Evolutionary conservation across 2,888 invertebrate genomes (phyloP), one percentile per base, ranked within the genome.

Genomic region (Punctoribates punctum): DNA sequence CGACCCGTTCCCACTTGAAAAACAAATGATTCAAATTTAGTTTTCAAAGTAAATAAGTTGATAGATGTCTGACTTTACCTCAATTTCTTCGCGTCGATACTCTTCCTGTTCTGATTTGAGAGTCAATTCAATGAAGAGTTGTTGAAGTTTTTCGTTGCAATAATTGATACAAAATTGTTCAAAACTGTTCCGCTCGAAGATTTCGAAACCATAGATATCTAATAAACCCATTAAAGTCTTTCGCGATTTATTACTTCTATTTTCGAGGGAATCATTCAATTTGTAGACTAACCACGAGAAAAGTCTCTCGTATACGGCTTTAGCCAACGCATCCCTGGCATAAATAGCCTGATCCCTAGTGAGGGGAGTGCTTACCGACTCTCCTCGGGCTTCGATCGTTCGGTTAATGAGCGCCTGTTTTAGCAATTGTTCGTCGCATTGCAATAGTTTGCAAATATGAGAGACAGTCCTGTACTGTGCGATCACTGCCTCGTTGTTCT

Each of bases 81-180:
- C 90, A 82, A 95, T 96, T 77, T 94, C 94, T 84, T 96, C 96
- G 74, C 89, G 89, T 51, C 90, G 86, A 82, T 96, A 96, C 83
- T 96, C 95, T 82, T 95, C 94, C 84, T 96, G 95, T 83, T 96
- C 95, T 17, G 92, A 92, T 83, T 92, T 92, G 57, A 96, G 85
- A 0, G 95, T 95, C 82, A 99, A 86, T 85, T 98, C 97, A 82
- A 98, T 98, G 83, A 98, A 98, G 48, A 98, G 86, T 84, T 98
- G 98, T 83, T 98, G 98, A 79, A 98, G 86, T 84, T 98, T 98
- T 86, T 98, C 98, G 84, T 98, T 98, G 83, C 97, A 98, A 85
- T 97, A 98, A 86, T 98, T 98, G 83, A 98, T 98, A 85, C 97
- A 98, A 85, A 98, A 95, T 86, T 98, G 98, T 84, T 98, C 98